phyloP scores from a whole-genome alignment of 2,888 invertebrate genomes.

The Phanerotoma sp. region DNA sequence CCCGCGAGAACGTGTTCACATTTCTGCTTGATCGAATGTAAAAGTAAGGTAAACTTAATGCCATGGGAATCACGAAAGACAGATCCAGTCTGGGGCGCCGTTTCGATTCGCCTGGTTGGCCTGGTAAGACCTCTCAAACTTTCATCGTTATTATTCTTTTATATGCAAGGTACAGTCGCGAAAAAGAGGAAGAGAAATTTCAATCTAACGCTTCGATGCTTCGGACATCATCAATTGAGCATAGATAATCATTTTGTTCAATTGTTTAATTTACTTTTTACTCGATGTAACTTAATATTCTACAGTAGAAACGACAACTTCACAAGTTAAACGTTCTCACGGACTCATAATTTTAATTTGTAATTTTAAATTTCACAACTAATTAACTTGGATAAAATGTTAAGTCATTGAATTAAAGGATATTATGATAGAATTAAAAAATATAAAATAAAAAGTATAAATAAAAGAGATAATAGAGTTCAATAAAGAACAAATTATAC shows the following conservation, averaged over 20 bases:
- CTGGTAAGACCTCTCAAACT: constrained; percentile 37
- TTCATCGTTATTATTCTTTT: constrained; percentile 33
- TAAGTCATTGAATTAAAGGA: too few relatives aligned
- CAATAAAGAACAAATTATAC: constrained; percentile 1
- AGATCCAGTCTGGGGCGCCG: constrained; percentile 30
- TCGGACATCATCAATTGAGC: constrained; percentile 7
- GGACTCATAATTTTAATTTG: too few relatives aligned
- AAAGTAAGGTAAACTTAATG: constrained; percentile 40
- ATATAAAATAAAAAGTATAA: too few relatives aligned
- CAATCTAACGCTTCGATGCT: constrained; percentile 4
- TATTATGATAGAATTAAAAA: too few relatives aligned
- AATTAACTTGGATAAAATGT: too few relatives aligned
- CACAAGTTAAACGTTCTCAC: too few relatives aligned
- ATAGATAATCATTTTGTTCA: constrained; percentile 1
- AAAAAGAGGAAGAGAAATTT: constrained; percentile 4
- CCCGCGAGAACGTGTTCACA: constrained; percentile 34
- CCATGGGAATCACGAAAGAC: constrained; percentile 38
- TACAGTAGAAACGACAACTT: too few relatives aligned
- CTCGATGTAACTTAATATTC: neutral
- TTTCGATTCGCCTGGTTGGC: constrained; percentile 38
- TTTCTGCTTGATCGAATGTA: constrained; percentile 41
- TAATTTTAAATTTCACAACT: too few relatives aligned
- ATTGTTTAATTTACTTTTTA: neutral
- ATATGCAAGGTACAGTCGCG: neutral
- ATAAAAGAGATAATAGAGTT: neutral